Conservation (phyloP, 1,140 invertebrate genomes). For the Halesus radiatus region DNA sequence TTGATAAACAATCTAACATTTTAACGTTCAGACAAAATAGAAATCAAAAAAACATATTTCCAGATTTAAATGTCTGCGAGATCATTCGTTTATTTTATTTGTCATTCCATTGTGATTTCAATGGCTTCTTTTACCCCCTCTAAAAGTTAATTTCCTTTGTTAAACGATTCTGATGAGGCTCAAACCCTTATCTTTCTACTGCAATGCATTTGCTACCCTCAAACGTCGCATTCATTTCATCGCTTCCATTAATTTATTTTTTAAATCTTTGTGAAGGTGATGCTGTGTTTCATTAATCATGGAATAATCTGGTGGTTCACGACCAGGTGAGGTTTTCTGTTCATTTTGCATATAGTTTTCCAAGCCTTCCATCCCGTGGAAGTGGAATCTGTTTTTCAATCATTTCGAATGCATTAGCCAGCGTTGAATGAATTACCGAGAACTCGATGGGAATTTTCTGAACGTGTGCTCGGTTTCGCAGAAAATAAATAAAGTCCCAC, state of each 20-base stretch:
- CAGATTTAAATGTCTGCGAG: too few species aligned
- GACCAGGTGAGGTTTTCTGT: neutral
- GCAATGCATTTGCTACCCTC: neutral
- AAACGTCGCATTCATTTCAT: neutral
- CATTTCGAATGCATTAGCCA: slow-evolving; percentile 15
- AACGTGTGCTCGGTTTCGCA: too few species aligned
- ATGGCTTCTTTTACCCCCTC: neutral
- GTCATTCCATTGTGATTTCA: slow-evolving; percentile 22
- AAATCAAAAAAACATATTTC: too few species aligned
- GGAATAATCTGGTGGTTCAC: neutral
- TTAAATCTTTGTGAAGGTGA: neutral
- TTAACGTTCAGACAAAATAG: too few species aligned
- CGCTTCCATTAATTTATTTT: neutral
- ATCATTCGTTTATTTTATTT: neutral
- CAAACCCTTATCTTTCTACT: neutral
- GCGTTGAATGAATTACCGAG: neutral
- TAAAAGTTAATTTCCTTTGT: slow-evolving; percentile 27
- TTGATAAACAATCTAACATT: too few species aligned
- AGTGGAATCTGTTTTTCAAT: neutral
- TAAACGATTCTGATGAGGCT: slow-evolving; percentile 4
- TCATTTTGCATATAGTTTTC: neutral
- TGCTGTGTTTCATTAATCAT: neutral
- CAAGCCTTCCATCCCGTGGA: neutral
- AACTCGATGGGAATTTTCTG: too few species aligned
- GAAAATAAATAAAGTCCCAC: too few species aligned